A percentile compares a stretch with the other conserved stretches of the same genome.
Evolutionary conservation across 2,113 vertebrate species (phyloP).

Genomic region (Psammodynastes pulverulentus): DNA sequence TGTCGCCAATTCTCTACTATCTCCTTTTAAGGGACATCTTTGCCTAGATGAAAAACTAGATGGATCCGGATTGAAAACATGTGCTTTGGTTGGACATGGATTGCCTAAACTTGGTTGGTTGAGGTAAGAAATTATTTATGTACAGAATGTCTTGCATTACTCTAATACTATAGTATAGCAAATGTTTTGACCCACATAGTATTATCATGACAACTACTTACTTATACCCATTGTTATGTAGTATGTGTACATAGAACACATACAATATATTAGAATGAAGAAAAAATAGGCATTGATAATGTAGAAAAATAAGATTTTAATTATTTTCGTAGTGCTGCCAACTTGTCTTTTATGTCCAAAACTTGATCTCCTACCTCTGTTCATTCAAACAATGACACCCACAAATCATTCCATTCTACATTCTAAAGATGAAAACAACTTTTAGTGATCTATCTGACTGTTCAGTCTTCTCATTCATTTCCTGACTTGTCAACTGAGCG

Average conservation of each 20-base stretch:
- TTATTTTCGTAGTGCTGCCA: not conserved
- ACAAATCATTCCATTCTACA: not conserved
- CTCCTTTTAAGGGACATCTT: not conserved
- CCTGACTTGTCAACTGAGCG: conserved; percentile 16
- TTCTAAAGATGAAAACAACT: conserved; percentile 4
- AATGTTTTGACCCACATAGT: not conserved
- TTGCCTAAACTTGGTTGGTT: not conserved
- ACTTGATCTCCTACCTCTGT: too few species aligned
- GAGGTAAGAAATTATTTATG: not conserved
- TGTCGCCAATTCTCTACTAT: not conserved
- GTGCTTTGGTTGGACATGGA: not conserved
- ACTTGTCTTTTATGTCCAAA: too few species aligned
- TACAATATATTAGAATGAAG: not conserved
- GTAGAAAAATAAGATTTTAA: not conserved
- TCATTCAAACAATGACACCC: not conserved
- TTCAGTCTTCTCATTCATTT: conserved; percentile 23
- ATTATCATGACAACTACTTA: not conserved
- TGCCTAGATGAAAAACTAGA: not conserved
- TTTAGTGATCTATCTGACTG: not conserved
- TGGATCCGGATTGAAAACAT: not conserved
- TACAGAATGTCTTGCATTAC: not conserved
- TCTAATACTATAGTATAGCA: not conserved
- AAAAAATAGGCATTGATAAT: not conserved
- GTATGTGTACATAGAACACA: not conserved
- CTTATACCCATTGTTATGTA: not conserved